phyloP scores from a whole-genome alignment of 2,797 vertebrate species.

The Acanthornis magna region DNA sequence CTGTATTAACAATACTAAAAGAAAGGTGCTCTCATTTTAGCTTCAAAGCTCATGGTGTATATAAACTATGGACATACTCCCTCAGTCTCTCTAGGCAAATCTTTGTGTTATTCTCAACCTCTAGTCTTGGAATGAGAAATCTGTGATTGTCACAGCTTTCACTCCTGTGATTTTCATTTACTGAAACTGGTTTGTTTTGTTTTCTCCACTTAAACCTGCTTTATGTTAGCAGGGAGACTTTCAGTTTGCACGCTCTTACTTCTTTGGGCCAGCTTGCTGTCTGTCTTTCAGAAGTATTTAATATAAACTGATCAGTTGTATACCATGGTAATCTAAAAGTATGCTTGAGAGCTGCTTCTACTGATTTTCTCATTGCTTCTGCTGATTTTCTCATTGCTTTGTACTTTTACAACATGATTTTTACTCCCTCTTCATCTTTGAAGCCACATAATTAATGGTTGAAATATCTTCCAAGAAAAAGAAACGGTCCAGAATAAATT shows the following conservation, averaged over 20 bases:
- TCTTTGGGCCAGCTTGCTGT: neutral
- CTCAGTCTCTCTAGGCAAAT: neutral
- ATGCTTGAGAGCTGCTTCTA: neutral
- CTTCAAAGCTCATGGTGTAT: neutral
- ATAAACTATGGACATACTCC: neutral
- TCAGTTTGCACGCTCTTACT: neutral
- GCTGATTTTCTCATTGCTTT: neutral
- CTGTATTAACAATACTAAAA: neutral
- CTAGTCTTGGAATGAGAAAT: neutral
- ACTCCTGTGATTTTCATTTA: constrained; percentile 6
- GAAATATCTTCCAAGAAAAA: neutral
- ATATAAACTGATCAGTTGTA: neutral
- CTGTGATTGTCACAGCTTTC: constrained; percentile 38
- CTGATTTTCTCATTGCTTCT: neutral
- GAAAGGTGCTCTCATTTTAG: neutral
- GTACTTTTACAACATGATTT: neutral
- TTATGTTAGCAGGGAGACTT: neutral
- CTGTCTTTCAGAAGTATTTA: neutral
- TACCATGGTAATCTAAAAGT: neutral
- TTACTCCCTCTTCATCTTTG: neutral
- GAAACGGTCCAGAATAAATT: neutral
- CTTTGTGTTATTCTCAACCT: neutral
- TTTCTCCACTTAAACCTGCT: neutral
- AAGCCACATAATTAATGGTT: neutral
- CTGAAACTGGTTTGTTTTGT: neutral